Base-by-base conservation (phyloP, 1,140 invertebrate species). In the Zaprionus davidi region DNA sequence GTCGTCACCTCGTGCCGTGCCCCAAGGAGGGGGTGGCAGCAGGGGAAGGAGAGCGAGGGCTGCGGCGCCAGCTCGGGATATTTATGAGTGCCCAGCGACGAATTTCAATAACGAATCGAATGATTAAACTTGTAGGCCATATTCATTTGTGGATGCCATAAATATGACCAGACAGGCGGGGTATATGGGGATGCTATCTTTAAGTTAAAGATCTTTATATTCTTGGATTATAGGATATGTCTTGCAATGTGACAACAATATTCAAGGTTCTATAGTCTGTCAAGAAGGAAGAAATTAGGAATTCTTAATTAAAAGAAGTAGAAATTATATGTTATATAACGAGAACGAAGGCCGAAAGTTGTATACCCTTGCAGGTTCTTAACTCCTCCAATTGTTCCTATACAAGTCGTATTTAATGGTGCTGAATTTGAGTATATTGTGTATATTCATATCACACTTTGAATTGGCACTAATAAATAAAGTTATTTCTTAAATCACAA, bases 81-180 rank as follows among this genome's bases (percentile, higher is more conserved):
- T 81, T 81, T 81, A 81, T 64, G 79, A 73, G 58, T 49, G 64
- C 34, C 59, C 53, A 59, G 63, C 64, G 63, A 51, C 71, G 51
- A 78, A 82, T 78, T 82, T 74, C 68, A 81, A 81, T 81, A 62
- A 64, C 46, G 51, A 57, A 57, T 26, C 38, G 15, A 56, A 28
- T 70, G 67, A 70, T 62, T 53, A 53, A 58, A 24, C 65, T 31
- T 34, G 26, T 31, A n/a, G 55, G 22, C 24, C 36, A 53, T n/a
- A 62, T 22, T 66, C 72, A 82, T 84, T 82, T 84, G 77, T 83
- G 68, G 49, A 38, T 3, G 3, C 63, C 46, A 82, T 67, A 63
- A 28, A 63, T 51, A 60, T 56, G 9, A 4, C 2, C 34, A 15
- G 7, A 46, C 3, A n/a, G 13, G n/a, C 3, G 7, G 7, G 41